Conservation (phyloP, 2,888 invertebrate genomes). For the Nemotelus nigrinus region DNA sequence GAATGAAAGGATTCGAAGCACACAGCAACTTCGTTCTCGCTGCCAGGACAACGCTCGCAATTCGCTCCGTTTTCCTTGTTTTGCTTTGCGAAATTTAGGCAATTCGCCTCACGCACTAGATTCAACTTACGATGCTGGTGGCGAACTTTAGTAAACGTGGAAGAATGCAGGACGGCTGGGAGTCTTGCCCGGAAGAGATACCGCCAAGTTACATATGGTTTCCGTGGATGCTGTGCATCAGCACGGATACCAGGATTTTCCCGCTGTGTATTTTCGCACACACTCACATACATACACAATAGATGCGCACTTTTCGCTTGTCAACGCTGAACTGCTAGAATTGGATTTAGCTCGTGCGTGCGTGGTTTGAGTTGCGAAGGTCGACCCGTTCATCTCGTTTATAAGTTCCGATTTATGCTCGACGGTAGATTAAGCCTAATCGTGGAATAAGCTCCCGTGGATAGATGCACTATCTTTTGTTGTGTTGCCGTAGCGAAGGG, state of each 20-base stretch:
- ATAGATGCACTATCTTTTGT: too few relatives aligned
- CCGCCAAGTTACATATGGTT: conserved; percentile 3
- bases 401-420: conserved; percentile 6
- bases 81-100: conserved; percentile 8
- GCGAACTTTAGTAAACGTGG: not conserved
- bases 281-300: not conserved
- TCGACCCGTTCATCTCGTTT: conserved; percentile 26
- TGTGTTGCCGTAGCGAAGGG: too few relatives aligned
- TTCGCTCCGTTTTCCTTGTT: conserved; percentile 14
- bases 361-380: conserved; percentile 3
- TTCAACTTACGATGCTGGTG: not conserved
- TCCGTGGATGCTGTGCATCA: conserved; percentile 33
- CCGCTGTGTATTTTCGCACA: not conserved
- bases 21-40: not conserved
- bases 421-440: not conserved
- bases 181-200: not conserved
- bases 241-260: conserved; percentile 14
- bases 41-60: conserved; percentile 31
- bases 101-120: conserved; percentile 6
- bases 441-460: too few relatives aligned
- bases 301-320: conserved; percentile 38
- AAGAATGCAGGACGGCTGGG: not conserved
- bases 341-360: not conserved
- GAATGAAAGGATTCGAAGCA: conserved; percentile 46
- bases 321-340: conserved; percentile 30